Conservation (phyloP, 2,113 vertebrate genomes). For the Corynorhinus townsendii region DNA sequence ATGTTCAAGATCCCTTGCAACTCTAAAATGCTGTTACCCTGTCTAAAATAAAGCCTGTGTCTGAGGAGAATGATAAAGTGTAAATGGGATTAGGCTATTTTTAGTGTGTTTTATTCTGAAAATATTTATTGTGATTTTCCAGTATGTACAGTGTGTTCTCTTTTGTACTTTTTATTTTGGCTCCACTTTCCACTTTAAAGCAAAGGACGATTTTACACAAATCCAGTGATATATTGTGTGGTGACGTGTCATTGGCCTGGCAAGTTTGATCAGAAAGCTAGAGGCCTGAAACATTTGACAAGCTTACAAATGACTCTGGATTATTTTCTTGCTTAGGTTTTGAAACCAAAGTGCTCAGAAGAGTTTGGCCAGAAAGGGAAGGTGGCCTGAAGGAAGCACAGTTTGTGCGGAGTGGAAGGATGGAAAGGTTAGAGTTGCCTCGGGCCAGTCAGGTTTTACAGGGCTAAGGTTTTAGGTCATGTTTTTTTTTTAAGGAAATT, state of each 20-base stretch:
- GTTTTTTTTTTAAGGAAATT: background rate
- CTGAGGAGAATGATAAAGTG: background rate
- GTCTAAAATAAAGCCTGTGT: background rate
- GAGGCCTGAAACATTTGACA: slow-evolving; percentile 7
- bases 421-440: background rate
- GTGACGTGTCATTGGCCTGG: slow-evolving; percentile 9
- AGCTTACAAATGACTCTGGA: background rate
- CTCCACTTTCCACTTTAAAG: slow-evolving; percentile 6
- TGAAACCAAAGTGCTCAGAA: slow-evolving; percentile 26
- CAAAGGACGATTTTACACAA: slow-evolving; percentile 36
- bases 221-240: background rate
- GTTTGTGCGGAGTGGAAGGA: slow-evolving; percentile 6
- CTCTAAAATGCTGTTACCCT: background rate
- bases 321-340: slow-evolving; percentile 42
- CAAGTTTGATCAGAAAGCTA: slow-evolving; percentile 19
- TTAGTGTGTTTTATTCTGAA: slow-evolving; percentile 15
- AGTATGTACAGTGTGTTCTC: background rate
- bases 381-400: slow-evolving; percentile 43
- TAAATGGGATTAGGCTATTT: background rate
- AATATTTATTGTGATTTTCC: slow-evolving; percentile 25
- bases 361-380: slow-evolving; percentile 51
- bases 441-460: background rate
- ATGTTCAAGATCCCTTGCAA: background rate
- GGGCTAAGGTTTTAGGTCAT: background rate
- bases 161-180: slow-evolving; percentile 22